Conservation (phyloP, 1,140 invertebrate species). For the Euura saliciscinereae region DNA sequence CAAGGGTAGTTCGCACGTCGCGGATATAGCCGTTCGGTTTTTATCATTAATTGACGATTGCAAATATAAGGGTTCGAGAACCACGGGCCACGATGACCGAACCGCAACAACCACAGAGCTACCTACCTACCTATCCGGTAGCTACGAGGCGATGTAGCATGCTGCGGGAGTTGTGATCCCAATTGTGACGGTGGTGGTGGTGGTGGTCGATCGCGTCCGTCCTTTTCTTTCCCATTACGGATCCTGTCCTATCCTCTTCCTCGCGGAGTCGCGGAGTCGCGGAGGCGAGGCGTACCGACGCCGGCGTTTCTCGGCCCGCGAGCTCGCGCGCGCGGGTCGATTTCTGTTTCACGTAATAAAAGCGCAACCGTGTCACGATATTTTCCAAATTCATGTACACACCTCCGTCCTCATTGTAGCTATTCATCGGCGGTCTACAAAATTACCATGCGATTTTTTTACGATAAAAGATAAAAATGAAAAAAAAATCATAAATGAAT, state of each 20-base stretch:
- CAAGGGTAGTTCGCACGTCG: too few relatives aligned
- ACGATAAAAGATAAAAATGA: too few relatives aligned
- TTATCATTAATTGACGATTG: too few relatives aligned
- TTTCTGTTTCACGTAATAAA: not conserved
- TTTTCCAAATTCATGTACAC: too few relatives aligned
- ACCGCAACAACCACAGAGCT: not conserved
- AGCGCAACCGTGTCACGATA: too few relatives aligned
- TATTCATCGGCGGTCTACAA: too few relatives aligned
- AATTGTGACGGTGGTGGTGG: not conserved
- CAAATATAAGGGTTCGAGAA: not conserved
- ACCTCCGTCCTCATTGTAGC: too few relatives aligned
- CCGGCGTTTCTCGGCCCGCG: not conserved
- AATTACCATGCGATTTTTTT: too few relatives aligned
- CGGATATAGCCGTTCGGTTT: too few relatives aligned
- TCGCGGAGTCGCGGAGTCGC: not conserved
- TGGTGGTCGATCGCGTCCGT: not conserved
- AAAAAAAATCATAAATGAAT: too few relatives aligned
- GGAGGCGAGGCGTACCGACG: not conserved
- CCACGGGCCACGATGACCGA: not conserved
- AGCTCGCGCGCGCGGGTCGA: not conserved
- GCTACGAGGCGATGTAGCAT: not conserved
- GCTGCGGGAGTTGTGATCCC: not conserved
- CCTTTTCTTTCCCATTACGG: not conserved
- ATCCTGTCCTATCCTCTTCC: not conserved
- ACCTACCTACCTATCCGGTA: not conserved